Evolutionary conservation across 2,888 invertebrate genomes (phyloP), one percentile per base, ranked within the genome.

Genomic region (Stomorhina lunata): DNA sequence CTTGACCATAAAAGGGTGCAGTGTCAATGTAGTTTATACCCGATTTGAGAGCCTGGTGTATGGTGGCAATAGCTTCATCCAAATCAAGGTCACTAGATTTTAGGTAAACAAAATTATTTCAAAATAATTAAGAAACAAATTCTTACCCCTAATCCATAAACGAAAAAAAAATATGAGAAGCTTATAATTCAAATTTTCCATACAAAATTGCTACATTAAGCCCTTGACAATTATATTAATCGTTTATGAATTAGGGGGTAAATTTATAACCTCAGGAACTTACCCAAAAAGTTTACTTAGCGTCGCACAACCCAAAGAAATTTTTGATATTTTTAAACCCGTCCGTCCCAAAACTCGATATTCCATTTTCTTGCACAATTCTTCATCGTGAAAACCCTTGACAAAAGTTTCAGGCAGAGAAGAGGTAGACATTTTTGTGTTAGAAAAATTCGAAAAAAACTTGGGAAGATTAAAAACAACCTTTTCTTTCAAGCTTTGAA

Each of bases 21-120:
- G 98, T 98, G 89, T 99, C 98, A 78, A 99, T 94, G 87, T 96
- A 97, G 92, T 99, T 99, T 20, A 99, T 93, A 6, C 98, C 98
- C 40, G 92, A 92, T 88, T 93, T 94, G 3, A 99, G 89, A 0
- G 95, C 95, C 85, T 94, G 92, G 66, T 93, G 93, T 43, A 98
- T 92, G 0, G 96, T 93, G 72, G 93, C 91, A 68, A 95, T 93
- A 43, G 94, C 94, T 84, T 95, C 94, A 29, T 93, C 92, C 85
- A 96, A 93, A 59, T 95, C 92, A 83, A 92, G 93, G 0, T 92
- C 88, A 65, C 96, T 96, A 92, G 0, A 40, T 12, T 37, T 50
- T 20, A 61, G 22, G 7, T 40, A 22, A 25, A 20, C 9, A 34
- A n/a, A n/a, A n/a, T n/a, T n/a, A n/a, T n/a, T 29, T 29, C n/a